Percentiles rank a stretch among this genome's conserved stretches.
These are phyloP conservation scores for Dolichomitus sp. DNA, from an alignment of 2,888 invertebrate genomes.

Conservation along the genomic window DNA sequence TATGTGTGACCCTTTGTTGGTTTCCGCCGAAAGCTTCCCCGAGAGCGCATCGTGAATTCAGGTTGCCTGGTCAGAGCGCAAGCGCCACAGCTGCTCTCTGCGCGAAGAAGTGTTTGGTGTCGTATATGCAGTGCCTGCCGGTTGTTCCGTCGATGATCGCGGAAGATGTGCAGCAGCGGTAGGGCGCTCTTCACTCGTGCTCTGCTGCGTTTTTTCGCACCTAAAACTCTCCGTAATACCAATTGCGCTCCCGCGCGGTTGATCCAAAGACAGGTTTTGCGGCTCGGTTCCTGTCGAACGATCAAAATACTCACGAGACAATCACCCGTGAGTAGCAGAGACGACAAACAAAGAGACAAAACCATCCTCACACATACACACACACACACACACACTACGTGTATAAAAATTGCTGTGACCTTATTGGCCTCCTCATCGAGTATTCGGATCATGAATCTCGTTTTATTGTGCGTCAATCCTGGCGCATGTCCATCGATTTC, in stretches of 20 bases:
- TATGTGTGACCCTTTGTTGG: background rate
- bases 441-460: slow-evolving; percentile 45
- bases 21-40: slow-evolving; percentile 5
- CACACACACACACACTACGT: slow-evolving; percentile 32
- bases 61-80: slow-evolving; percentile 36
- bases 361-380: background rate
- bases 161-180: slow-evolving; percentile 54
- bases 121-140: slow-evolving; percentile 28
- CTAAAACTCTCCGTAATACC: slow-evolving; percentile 34
- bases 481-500: slow-evolving; percentile 65
- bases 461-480: slow-evolving; percentile 38
- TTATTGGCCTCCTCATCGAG: slow-evolving; percentile 50
- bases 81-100: slow-evolving; percentile 13
- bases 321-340: slow-evolving; percentile 54
- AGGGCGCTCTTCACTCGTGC: slow-evolving; percentile 48
- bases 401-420: slow-evolving; percentile 17
- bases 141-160: slow-evolving; percentile 40
- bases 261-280: slow-evolving; percentile 26
- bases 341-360: slow-evolving; percentile 1
- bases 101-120: background rate
- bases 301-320: slow-evolving; percentile 45
- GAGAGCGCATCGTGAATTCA: slow-evolving; percentile 26
- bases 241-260: background rate
- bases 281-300: slow-evolving; percentile 10
- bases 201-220: slow-evolving; percentile 39